A percentile compares a stretch with the other conserved stretches of the same genome.
Conservation (phyloP, 2,888 invertebrate species). For the Antheraea assamensis region DNA sequence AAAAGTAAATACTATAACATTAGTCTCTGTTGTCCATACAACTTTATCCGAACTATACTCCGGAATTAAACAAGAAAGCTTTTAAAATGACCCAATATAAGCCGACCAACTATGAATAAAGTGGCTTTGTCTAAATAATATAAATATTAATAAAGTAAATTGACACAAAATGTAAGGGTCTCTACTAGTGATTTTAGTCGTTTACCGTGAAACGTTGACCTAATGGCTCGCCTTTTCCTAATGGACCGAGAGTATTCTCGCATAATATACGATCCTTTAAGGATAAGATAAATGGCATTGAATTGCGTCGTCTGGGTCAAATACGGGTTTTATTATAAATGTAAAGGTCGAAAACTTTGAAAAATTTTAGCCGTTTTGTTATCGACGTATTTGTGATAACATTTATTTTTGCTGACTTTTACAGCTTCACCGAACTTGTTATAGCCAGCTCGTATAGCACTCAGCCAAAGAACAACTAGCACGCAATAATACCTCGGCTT, state of each 20-base stretch:
- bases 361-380: not conserved
- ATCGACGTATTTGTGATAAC: not conserved
- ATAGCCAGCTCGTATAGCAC: not conserved
- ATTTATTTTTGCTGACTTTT: no score
- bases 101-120: not conserved
- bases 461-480: no score
- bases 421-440: not conserved
- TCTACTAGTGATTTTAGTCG: slow-evolving; percentile 42
- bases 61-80: not conserved
- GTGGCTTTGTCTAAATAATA: not conserved
- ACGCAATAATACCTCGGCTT: no score
- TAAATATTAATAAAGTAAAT: slow-evolving; percentile 10
- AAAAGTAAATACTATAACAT: not conserved
- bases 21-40: not conserved
- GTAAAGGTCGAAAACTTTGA: not conserved
- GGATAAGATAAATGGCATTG: slow-evolving; percentile 27
- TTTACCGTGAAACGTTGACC: slow-evolving; percentile 39
- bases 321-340: not conserved
- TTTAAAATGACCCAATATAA: not conserved
- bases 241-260: slow-evolving; percentile 37
- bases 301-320: not conserved
- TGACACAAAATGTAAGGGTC: slow-evolving; percentile 17
- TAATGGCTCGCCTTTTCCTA: slow-evolving; percentile 42
- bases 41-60: not conserved
- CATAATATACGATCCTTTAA: slow-evolving; percentile 34